Evolutionary conservation across 2,888 invertebrate species (phyloP), one percentile per base, ranked within the genome.

Genomic region (Pediacus dermestoides): DNA sequence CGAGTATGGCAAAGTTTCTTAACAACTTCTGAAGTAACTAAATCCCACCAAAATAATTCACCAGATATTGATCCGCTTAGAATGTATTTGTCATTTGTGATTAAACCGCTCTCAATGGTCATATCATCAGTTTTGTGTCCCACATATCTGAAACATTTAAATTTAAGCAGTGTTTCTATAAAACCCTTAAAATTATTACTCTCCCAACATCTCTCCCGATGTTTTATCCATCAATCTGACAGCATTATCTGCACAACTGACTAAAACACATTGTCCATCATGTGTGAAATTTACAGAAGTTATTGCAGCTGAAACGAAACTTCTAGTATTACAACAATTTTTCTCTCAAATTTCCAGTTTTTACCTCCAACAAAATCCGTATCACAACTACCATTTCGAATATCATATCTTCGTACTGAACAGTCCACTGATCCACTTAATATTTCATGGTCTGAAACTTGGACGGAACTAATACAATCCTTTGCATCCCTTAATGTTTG

Each of bases 41-140:
- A 74, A 70, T 95, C 92, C 90, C 94, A 99, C 54, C 83, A 80
- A 72, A 85, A 88, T 3, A 93, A 72, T 51, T 78, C 76, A 0
- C 96, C 96, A 43, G 87, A 85, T 8, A 85, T 85, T 0, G 95
- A 94, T 0, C 97, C 97, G 11, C 90, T 88, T 25, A 96, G 71
- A 27, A 99, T 81, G 53, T 85, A 82, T 30, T 84, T 85, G 64
- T 97, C 96, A 47, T 81, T 85, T 36, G 80, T 75, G 66, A 89
- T 84, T 1, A 95, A 78, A 34, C 85, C 83, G 63, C 89, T 89
- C 68, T 96, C 95, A 26, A 96, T 76, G 56, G 85, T 84, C 65
- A 85, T 88, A 58, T 93, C 88, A 44, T 78, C 81, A 32, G 86
- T 84, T 45, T 74, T 74, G 61, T 97, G 94, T 0, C 95, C 96